phyloP scores from a whole-genome alignment of 2,797 vertebrate genomes.

The Sebastolobus alascanus region DNA sequence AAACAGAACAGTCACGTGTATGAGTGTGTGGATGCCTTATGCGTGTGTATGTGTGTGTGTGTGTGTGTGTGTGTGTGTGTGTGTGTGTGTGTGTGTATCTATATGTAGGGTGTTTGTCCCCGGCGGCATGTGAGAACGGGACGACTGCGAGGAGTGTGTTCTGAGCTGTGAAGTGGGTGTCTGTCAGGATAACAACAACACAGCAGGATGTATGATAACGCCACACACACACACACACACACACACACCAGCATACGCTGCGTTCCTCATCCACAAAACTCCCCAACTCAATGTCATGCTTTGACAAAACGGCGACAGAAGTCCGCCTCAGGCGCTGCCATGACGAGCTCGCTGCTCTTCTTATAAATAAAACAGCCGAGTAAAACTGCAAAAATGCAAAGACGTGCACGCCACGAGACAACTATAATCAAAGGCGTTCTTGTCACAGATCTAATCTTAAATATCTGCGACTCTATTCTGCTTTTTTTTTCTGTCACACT shows the following conservation, averaged over 20 bases:
- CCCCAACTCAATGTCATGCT: constrained; percentile 47
- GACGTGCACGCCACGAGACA: constrained; percentile 12
- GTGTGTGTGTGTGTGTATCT: constrained; percentile 20
- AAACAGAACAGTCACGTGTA: constrained; percentile 49
- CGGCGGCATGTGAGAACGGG: constrained; percentile 47
- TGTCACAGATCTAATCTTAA: constrained; percentile 24
- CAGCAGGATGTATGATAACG: constrained; percentile 58
- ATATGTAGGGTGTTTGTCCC: constrained; percentile 58
- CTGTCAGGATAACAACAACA: constrained; percentile 67
- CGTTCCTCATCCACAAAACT: constrained; percentile 43
- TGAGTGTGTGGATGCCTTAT: constrained; percentile 25
- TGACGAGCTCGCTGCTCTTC: constrained; percentile 35
- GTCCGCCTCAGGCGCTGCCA: constrained; percentile 13
- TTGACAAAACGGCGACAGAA: constrained; percentile 58
- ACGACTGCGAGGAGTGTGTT: constrained; percentile 61
- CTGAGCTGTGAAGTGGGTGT: constrained; percentile 75
- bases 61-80: constrained; percentile 10
- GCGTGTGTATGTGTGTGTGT: constrained; percentile 11
- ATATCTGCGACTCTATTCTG: constrained; percentile 15
- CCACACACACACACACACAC: constrained; percentile 32
- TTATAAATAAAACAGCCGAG: constrained; percentile 47
- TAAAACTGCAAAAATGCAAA: constrained; percentile 24
- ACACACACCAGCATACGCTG: constrained; percentile 26
- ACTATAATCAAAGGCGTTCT: constrained; percentile 21
- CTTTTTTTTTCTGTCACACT: constrained; percentile 24